phyloP scores from a whole-genome alignment of 2,888 invertebrate genomes.

The Blomia tropicalis region DNA sequence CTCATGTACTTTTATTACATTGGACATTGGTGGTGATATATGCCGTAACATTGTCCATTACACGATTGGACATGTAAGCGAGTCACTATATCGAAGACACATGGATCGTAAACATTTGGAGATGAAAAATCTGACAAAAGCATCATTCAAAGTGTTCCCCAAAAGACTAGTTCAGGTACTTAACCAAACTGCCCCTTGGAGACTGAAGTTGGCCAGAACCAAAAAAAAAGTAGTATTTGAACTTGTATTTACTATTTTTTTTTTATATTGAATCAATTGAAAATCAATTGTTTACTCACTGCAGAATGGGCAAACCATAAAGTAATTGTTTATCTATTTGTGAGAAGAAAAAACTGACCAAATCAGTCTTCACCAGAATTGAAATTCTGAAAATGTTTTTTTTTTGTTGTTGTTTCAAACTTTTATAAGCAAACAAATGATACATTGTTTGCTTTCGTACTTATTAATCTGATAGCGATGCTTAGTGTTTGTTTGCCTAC shows the following conservation, averaged over 20 bases:
- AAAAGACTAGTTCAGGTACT: neutral
- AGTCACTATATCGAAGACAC: neutral
- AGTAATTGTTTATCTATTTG: neutral
- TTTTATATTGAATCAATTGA: too few species aligned
- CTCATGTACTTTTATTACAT: neutral
- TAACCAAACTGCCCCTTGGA: neutral
- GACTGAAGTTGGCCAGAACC: neutral
- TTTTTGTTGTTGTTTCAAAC: too few species aligned
- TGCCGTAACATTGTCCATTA: neutral
- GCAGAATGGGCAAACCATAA: neutral
- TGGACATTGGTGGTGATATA: neutral
- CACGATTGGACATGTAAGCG: neutral
- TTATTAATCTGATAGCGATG: neutral
- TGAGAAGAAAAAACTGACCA: neutral
- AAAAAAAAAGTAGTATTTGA: neutral
- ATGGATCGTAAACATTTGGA: neutral
- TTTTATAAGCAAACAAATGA: too few species aligned
- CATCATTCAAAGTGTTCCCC: constrained; percentile 6
- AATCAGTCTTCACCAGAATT: neutral
- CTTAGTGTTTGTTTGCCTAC: neutral
- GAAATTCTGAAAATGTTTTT: neutral
- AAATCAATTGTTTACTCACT: neutral
- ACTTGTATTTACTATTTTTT: neutral
- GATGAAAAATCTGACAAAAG: neutral
- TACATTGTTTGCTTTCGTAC: neutral